These are phyloP conservation scores for Apus apus DNA, from an alignment of 2,113 vertebrate genomes.

Conservation along the genomic window DNA sequence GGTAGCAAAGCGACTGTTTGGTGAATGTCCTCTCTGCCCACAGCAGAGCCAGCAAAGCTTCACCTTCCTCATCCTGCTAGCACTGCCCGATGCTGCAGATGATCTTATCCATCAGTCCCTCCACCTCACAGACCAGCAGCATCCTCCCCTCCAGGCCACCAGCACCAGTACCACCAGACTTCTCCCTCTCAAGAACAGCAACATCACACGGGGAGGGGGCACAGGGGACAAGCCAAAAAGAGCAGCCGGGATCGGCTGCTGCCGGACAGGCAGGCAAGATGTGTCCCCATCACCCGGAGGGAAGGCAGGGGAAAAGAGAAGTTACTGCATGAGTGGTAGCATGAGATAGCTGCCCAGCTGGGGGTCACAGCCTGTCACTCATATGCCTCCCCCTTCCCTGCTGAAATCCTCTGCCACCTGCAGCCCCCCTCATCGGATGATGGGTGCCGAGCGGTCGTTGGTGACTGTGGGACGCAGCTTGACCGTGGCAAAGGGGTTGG, in stretches of 20 bases:
- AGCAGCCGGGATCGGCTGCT: not conserved
- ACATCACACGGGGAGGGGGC: not conserved
- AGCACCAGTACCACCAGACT: not conserved
- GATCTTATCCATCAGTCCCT: not conserved
- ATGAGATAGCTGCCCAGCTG: not conserved
- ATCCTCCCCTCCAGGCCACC: not conserved
- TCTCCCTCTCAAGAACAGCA: not conserved
- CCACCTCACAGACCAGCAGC: not conserved
- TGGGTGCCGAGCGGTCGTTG: conserved; percentile 82
- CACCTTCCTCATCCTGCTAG: not conserved
- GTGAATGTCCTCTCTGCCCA: not conserved
- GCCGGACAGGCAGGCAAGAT: not conserved
- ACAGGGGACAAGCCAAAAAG: not conserved
- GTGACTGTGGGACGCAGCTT: conserved; percentile 86
- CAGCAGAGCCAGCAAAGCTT: not conserved
- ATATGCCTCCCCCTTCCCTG: not conserved
- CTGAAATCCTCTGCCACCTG: accelerated
- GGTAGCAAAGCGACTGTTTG: not conserved
- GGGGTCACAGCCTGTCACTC: not conserved
- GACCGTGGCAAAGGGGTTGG: conserved; percentile 88
- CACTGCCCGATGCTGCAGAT: not conserved
- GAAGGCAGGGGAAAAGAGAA: not conserved
- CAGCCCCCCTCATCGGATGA: conserved; percentile 22
- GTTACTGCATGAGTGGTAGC: not conserved
- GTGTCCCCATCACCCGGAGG: not conserved